These are phyloP conservation scores for Drepanosiphum platanoidis DNA, from an alignment of 2,888 invertebrate species.

Conservation along the genomic window DNA sequence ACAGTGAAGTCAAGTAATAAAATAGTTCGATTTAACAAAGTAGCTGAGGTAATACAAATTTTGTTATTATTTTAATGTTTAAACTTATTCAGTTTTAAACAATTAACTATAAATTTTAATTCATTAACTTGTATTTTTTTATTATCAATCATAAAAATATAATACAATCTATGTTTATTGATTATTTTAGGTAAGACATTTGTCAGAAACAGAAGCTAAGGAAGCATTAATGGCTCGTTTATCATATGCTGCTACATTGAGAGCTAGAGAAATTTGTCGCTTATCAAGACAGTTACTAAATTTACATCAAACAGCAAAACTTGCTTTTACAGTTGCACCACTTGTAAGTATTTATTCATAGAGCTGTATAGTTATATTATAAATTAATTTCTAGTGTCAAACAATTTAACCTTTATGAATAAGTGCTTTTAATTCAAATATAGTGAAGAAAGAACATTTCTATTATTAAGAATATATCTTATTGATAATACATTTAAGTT, in stretches of 20 bases:
- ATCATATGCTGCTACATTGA: constrained; percentile 91
- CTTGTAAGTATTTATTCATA: constrained; percentile 42
- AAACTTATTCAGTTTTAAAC: too few species aligned
- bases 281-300: constrained; percentile 53
- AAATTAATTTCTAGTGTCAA: neutral
- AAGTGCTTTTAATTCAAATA: neutral
- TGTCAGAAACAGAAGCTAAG: constrained; percentile 89
- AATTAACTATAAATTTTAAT: too few species aligned
- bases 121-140: too few species aligned
- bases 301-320: constrained; percentile 55
- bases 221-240: constrained; percentile 92
- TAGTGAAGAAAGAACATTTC: neutral
- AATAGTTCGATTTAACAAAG: constrained; percentile 90
- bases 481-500: neutral
- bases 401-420: constrained; percentile 9
- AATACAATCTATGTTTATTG: neutral
- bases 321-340: constrained; percentile 58
- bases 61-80: neutral
- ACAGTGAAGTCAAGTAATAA: constrained; percentile 70
- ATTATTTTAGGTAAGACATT: constrained; percentile 76
- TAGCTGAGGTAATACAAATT: constrained; percentile 74
- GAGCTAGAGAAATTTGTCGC: constrained; percentile 66
- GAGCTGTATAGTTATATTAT: neutral
- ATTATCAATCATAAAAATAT: constrained; percentile 18
- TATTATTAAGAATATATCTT: neutral